Conservation (phyloP, 1,140 invertebrate genomes). For the Drosophila tristis region DNA sequence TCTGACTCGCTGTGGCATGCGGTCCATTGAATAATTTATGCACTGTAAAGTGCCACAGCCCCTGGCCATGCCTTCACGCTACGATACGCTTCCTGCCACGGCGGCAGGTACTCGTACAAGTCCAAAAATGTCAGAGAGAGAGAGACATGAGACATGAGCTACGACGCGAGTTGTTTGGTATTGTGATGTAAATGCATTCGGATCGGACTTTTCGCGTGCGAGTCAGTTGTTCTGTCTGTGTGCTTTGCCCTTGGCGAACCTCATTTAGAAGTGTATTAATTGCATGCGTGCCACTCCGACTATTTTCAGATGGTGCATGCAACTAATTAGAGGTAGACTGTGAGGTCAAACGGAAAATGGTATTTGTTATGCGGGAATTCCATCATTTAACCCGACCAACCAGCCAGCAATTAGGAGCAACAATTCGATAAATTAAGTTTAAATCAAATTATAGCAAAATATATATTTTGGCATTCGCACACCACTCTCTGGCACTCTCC, state of each 20-base stretch:
- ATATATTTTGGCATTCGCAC: constrained; percentile 9
- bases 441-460: constrained; percentile 47
- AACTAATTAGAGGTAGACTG: constrained; percentile 24
- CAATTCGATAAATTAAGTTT: constrained; percentile 49
- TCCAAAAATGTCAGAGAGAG: constrained; percentile 6
- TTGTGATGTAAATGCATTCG: constrained; percentile 24
- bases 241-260: constrained; percentile 12
- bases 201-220: too few species aligned
- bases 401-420: constrained; percentile 20
- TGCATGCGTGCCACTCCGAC: constrained; percentile 15
- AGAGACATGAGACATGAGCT: constrained; percentile 12
- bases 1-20: constrained; percentile 64
- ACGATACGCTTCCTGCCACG: not conserved
- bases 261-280: constrained; percentile 36
- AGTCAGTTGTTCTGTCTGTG: not conserved
- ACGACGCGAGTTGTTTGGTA: constrained; percentile 16
- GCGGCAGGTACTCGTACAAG: not conserved
- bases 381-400: constrained; percentile 35
- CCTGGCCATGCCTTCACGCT: constrained; percentile 21
- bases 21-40: constrained; percentile 79
- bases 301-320: constrained; percentile 19
- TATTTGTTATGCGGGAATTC: constrained; percentile 26
- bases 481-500: not conserved
- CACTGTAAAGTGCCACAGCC: constrained; percentile 60
- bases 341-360: constrained; percentile 36